These are phyloP conservation scores for Zosterops japonicus DNA, from an alignment of 2,113 vertebrate species.

Conservation along the genomic window DNA sequence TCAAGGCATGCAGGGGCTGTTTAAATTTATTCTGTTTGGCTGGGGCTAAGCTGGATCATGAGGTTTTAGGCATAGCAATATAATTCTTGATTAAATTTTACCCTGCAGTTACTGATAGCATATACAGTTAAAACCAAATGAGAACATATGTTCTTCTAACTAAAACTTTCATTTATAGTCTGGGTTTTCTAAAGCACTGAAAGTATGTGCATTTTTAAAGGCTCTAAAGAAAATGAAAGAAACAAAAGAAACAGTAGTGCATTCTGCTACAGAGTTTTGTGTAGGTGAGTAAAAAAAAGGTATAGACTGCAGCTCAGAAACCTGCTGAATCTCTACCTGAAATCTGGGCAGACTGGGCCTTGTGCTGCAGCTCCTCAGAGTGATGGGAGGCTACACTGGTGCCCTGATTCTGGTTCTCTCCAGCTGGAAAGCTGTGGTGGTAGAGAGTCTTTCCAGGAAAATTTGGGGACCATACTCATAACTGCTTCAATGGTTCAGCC, in stretches of 20 bases:
- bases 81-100: conserved; percentile 32
- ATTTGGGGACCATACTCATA: not conserved
- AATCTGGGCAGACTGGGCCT: not conserved
- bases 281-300: not conserved
- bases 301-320: not conserved
- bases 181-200: not conserved
- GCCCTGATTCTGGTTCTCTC: not conserved
- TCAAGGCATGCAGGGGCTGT: not conserved
- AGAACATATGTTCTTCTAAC: not conserved
- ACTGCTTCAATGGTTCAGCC: not conserved
- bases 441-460: not conserved
- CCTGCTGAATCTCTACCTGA: not conserved
- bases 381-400: not conserved
- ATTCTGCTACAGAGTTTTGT: not conserved
- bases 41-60: not conserved
- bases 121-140: not conserved
- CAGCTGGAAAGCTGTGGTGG: not conserved
- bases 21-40: not conserved
- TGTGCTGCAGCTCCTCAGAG: not conserved
- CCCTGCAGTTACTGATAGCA: not conserved
- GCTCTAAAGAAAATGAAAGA: not conserved
- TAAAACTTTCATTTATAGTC: not conserved
- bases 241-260: not conserved
- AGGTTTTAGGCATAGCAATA: not conserved
- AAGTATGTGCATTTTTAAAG: not conserved